Base-by-base conservation (phyloP, 2,888 invertebrate genomes). In the Aleiodes leptofemur region DNA sequence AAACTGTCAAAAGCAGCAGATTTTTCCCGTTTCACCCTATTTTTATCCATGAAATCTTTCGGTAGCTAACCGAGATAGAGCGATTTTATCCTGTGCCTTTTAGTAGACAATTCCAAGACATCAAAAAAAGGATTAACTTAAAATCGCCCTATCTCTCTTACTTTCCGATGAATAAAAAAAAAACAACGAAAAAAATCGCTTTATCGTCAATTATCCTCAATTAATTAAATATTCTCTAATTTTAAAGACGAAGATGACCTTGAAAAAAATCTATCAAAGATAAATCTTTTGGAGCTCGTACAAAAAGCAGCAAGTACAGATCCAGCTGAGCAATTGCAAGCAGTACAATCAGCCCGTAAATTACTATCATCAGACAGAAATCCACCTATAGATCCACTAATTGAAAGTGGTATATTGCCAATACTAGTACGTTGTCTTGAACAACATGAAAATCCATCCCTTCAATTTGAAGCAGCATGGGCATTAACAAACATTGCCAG, bases 401-500 rank as follows among this genome's bases (percentile, higher is more conserved):
- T 99, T 84, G 92, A 94, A 59, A 96, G 96, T 88, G 98, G 98
- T 82, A 98, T 99, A 87, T 92, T 99, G 83, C 98, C 99, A 68
- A 96, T 98, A 84, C 93, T 99, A 84, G 97, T 98, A 73, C 92
- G 93, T 81, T 99, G 98, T 91, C 92, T 99, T 81, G 94, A 95
- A 82, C 93, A 95, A 84, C 93, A 95, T 84, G 96, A 97, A 80
- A 92, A 92, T 88, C 96, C 97, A 69, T 93, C 95, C 81, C 91
- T 98, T 83, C 98, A 98, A 90, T 98, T 98, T 89, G 98, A 98
- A 91, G 97, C 98, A 50, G 97, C 98, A 6, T 98, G 98, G 98
- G 98, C 98, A 66, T 91, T 98, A 83, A 98, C 98, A 84, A 98
- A 98, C 89, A 98, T 98, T 85, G 98, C 98, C 9, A 96, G 96